These are phyloP conservation scores for Phylloscopus trochilus DNA, from an alignment of 2,113 vertebrate species.

Conservation along the genomic window DNA sequence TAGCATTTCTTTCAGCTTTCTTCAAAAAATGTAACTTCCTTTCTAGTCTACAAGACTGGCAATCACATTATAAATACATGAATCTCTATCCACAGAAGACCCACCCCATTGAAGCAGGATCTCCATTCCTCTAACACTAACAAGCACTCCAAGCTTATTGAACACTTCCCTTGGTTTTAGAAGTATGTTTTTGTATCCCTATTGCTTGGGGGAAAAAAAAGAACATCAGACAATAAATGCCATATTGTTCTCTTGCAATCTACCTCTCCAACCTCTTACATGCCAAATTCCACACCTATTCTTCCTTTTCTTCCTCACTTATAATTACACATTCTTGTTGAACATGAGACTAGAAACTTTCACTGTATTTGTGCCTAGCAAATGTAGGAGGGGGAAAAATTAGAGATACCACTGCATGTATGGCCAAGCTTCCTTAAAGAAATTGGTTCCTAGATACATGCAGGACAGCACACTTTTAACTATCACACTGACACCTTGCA, in stretches of 20 bases:
- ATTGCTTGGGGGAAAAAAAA: background rate
- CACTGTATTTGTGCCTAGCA: background rate
- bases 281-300: background rate
- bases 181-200: background rate
- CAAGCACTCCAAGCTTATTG: background rate
- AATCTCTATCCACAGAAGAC: background rate
- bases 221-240: background rate
- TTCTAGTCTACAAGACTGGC: background rate
- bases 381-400: background rate
- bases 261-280: background rate
- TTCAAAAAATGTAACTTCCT: background rate
- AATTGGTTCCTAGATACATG: background rate
- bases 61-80: background rate
- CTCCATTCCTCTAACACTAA: background rate
- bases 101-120: background rate
- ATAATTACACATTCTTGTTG: background rate
- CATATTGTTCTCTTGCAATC: background rate
- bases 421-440: background rate
- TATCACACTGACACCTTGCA: background rate
- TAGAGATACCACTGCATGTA: background rate
- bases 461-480: background rate
- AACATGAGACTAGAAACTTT: background rate
- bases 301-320: background rate
- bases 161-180: background rate
- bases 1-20: background rate